Evolutionary conservation across 2,888 invertebrate species (phyloP), one percentile per base, ranked within the genome.

Genomic region (Carpatolechia fugitivella): DNA sequence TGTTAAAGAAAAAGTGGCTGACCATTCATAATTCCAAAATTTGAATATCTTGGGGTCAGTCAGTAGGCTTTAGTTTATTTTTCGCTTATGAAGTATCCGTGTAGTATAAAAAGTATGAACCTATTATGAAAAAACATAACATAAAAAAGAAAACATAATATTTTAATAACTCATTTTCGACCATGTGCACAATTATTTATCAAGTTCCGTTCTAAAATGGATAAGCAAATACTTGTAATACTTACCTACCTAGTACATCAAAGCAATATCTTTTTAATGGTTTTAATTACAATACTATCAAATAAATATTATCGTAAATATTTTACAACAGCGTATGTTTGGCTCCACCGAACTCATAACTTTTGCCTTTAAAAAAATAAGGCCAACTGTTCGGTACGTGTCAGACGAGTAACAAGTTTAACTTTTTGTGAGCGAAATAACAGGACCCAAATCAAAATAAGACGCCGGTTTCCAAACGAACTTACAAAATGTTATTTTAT

Each of bases 21-120:
- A 65, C 80, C 81, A 78, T 82, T 82, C 81, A 78, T 80, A 80
- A 82, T 80, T 79, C 78, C 59, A 77, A 82, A n/a, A 84, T 86
- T 85, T 85, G 79, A 85, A 87, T 83, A 81, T 74, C 68, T 69
- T 72, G 70, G 74, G 76, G 77, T 75, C 74, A 73, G n/a, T n/a
- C n/a, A n/a, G n/a, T n/a, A n/a, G 64, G 62, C 70, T 72, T 77
- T 78, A 72, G 70, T 76, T 73, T 74, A 65, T 73, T 70, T 70
- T 64, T 50, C 52, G 16, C 11, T 6, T 47, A n/a, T n/a, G n/a
- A 44, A 13, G 24, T 44, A 13, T n/a, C 44, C n/a, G 7, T 29
- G 7, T 4, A 44, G n/a, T 13, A 4, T 6, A 4, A 6, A 24
- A 24, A 4, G 24, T 24, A 24, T 24, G 6, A 24, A 4, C 24